Base-by-base conservation (phyloP, 2,113 vertebrate species). In the Uropsilus gracilis region DNA sequence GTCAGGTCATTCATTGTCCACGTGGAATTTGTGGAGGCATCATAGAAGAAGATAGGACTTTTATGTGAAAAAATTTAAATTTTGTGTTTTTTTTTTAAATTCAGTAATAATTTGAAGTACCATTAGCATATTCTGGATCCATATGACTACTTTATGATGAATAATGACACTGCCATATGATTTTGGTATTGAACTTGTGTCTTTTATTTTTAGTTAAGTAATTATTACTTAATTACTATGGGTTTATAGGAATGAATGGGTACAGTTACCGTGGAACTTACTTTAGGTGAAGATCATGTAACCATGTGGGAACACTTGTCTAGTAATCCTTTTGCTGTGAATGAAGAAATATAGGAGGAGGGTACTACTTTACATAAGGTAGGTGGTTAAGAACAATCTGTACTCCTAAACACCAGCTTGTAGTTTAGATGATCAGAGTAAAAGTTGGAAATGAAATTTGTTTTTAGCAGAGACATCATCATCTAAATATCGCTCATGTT, bases 151-250 rank as follows among this genome's bases (percentile, higher is more conserved):
- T 26, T 61, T 26, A n/a, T 22, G 50, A 48, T 20, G 57, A 92
- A 50, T 64, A 90, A 44, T 71, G 89, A 68, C 66, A 26, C 9
- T 48, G 44, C 24, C 59, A 14, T 2, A 0, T 53, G 32, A 61
- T 82, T 46, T 44, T 26, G 55, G 53, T 61, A 22, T 48, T 24
- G 48, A 50, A 59, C 89, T 86, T 95, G 30, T 96, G 37, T 37
- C 76, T 66, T 76, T 63, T 53, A 18, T 84, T 48, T 44, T 48
- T 10, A 59, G 2, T 86, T n/a, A 17, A 2, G 8, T 46, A n/a
- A 11, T 44, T 44, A 39, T 18, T 68, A 22, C 86, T 32, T 37
- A 24, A 53, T 48, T 44, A 32, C 37, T 1, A 1, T 59, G 50
- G 50, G 24, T 16, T 84, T 55, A 18, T 34, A 44, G 42, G 12